Conservation (phyloP, 2,888 invertebrate species). For the Lycophotia porphyrea region DNA sequence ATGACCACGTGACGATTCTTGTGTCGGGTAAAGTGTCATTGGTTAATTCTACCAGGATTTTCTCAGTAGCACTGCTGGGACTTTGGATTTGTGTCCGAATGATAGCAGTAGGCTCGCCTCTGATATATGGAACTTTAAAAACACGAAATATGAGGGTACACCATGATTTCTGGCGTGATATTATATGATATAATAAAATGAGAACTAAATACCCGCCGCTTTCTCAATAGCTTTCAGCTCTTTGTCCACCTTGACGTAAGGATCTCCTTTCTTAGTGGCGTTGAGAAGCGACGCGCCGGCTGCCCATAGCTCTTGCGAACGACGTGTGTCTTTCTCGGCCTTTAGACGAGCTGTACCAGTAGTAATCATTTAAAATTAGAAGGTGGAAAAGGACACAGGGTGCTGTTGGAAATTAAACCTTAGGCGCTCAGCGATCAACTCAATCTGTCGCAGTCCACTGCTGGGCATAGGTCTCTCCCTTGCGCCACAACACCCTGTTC, state of each 20-base stretch:
- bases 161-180: not conserved
- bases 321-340: conserved; percentile 93
- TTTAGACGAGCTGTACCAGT: conserved; percentile 91
- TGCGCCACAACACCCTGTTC: not conserved
- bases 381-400: not conserved
- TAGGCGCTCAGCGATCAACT: not conserved
- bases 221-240: conserved; percentile 94
- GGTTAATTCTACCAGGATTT: not conserved
- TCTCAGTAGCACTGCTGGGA: not conserved
- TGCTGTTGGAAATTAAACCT: not conserved
- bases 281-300: conserved; percentile 96
- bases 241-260: conserved; percentile 90
- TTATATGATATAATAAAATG: not conserved
- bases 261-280: conserved; percentile 93
- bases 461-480: not conserved
- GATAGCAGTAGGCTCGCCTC: not conserved
- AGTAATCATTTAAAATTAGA: conserved; percentile 2
- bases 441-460: not conserved
- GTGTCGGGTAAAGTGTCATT: not conserved
- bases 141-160: not conserved
- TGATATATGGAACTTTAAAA: not conserved
- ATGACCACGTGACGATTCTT: not conserved
- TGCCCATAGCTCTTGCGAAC: conserved; percentile 97
- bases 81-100: not conserved
- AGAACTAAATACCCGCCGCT: conserved; percentile 91